Evolutionary conservation across 2,888 invertebrate genomes (phyloP).

Genomic region (Belgica antarctica): DNA sequence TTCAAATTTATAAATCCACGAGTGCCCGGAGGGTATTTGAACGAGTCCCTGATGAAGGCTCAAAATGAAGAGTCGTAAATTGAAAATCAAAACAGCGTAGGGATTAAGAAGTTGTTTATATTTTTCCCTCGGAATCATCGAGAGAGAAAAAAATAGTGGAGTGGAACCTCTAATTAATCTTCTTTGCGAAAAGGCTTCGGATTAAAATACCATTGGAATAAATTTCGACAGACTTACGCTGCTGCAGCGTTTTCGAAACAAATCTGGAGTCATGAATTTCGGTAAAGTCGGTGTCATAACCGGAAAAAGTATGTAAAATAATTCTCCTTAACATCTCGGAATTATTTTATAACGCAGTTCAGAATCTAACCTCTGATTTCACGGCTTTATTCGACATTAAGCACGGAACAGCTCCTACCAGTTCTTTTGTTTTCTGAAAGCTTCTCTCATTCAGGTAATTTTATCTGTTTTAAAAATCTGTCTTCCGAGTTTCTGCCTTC

Average conservation of each 20-base stretch:
- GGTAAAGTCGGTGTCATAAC: too few species aligned
- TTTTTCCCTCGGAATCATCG: not conserved
- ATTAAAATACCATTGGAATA: not conserved
- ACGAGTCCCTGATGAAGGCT: too few species aligned
- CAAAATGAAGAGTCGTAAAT: not conserved
- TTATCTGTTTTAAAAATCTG: not conserved
- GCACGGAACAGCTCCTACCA: too few species aligned
- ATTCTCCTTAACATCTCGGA: too few species aligned
- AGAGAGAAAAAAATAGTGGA: not conserved
- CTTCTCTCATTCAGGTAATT: not conserved
- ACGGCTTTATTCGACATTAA: too few species aligned
- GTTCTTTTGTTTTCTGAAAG: not conserved
- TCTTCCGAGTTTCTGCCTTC: not conserved
- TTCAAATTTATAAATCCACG: too few species aligned
- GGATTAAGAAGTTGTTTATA: not conserved
- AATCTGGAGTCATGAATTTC: too few species aligned
- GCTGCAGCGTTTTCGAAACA: too few species aligned
- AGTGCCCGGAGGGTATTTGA: too few species aligned
- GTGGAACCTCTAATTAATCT: conserved; percentile 2
- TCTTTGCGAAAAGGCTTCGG: not conserved
- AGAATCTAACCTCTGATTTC: too few species aligned
- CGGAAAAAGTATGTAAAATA: too few species aligned
- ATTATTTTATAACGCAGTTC: too few species aligned
- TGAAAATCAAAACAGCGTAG: not conserved
- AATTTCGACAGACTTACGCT: not conserved